Percentiles rank a stretch among this genome's conserved stretches.
These are phyloP conservation scores for Eumerus sabulonum DNA, from an alignment of 2,888 invertebrate species.

Conservation along the genomic window DNA sequence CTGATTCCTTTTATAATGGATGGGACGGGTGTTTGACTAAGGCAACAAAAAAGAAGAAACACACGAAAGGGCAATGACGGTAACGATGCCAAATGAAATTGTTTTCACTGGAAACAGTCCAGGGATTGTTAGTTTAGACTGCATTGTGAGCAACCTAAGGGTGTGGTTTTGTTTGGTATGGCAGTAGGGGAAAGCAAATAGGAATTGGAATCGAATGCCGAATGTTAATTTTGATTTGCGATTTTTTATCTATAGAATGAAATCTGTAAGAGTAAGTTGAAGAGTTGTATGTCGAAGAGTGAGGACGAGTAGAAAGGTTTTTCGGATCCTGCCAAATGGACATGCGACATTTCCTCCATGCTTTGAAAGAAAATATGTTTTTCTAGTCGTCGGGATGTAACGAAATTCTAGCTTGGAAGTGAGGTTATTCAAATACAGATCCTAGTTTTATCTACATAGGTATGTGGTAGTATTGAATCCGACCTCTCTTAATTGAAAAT, in stretches of 20 bases:
- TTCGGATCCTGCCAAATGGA: too few relatives aligned
- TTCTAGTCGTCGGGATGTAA: too few relatives aligned
- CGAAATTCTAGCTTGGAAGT: too few relatives aligned
- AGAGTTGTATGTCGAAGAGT: too few relatives aligned
- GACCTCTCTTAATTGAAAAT: too few relatives aligned
- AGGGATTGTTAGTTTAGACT: slow-evolving; percentile 50
- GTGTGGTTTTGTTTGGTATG: slow-evolving; percentile 28
- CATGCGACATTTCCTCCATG: too few relatives aligned
- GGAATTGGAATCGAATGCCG: slow-evolving; percentile 37
- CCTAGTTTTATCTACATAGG: too few relatives aligned
- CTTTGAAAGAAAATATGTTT: too few relatives aligned
- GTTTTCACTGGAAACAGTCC: slow-evolving; percentile 62
- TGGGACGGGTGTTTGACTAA: slow-evolving; percentile 18
- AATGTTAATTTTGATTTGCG: slow-evolving; percentile 38
- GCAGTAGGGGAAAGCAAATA: neutral
- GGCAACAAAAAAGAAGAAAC: slow-evolving; percentile 11
- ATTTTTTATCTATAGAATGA: neutral
- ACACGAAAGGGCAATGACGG: slow-evolving; percentile 3
- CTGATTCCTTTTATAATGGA: slow-evolving; percentile 25
- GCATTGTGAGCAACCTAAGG: slow-evolving; percentile 47
- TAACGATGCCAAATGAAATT: slow-evolving; percentile 60
- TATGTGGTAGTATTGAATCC: too few relatives aligned
- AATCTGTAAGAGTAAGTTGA: too few relatives aligned
- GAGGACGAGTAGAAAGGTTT: too few relatives aligned
- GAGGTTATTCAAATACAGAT: too few relatives aligned